These are phyloP conservation scores for Lathamus discolor DNA, from an alignment of 2,113 vertebrate genomes.

Conservation along the genomic window DNA sequence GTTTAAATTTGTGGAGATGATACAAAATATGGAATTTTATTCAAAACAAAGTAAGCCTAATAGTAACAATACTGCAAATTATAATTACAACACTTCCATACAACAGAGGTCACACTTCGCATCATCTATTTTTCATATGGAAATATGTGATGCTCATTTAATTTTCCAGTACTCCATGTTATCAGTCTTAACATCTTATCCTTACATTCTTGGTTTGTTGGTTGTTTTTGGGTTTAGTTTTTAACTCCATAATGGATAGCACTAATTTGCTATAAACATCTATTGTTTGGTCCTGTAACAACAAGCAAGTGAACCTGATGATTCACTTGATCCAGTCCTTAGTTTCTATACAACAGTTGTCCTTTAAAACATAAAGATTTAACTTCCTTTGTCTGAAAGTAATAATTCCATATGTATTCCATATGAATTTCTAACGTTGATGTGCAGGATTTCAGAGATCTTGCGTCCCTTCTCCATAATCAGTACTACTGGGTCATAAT, in stretches of 20 bases:
- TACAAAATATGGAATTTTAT: neutral
- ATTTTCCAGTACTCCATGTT: neutral
- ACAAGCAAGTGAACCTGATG: neutral
- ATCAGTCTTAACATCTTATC: neutral
- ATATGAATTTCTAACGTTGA: neutral
- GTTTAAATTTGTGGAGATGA: neutral
- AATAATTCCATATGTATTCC: neutral
- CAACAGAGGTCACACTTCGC: neutral
- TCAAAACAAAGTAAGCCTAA: neutral
- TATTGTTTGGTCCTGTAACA: neutral
- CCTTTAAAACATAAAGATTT: neutral
- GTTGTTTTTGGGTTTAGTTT: neutral
- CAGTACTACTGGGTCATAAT: neutral
- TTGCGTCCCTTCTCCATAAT: neutral
- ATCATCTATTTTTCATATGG: neutral
- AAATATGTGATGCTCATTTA: neutral
- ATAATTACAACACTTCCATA: neutral
- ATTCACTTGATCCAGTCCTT: neutral
- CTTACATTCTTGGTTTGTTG: neutral
- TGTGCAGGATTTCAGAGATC: neutral
- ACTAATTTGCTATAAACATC: neutral
- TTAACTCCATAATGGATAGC: neutral
- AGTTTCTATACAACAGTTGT: neutral
- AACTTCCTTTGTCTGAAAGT: neutral
- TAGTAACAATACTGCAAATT: neutral